A percentile compares a stretch with the other conserved stretches of the same genome.
phyloP scores from a whole-genome alignment of 2,113 vertebrate genomes.

The Collichthys lucidus region DNA sequence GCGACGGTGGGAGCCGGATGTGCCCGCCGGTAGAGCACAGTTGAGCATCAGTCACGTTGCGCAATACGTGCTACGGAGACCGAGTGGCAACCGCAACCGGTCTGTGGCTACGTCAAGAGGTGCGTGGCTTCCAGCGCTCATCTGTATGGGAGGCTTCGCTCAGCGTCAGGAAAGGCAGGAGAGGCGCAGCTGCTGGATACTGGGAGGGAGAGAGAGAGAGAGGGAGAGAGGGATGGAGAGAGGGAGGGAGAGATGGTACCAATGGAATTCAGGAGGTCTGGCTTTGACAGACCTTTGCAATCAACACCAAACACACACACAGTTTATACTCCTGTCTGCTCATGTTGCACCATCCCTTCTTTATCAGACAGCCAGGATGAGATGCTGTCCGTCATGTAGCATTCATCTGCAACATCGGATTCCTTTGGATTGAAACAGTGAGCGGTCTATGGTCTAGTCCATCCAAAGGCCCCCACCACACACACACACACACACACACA shows the following conservation, averaged over 20 bases:
- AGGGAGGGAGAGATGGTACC: slow-evolving; percentile 31
- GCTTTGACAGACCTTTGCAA: slow-evolving; percentile 68
- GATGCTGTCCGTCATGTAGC: slow-evolving; percentile 51
- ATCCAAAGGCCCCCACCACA: neutral
- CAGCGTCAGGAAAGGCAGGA: slow-evolving; percentile 79
- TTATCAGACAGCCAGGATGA: slow-evolving; percentile 49
- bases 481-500: neutral
- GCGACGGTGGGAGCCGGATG: slow-evolving; percentile 55
- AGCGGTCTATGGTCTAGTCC: slow-evolving; percentile 17
- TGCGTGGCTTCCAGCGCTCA: slow-evolving; percentile 85
- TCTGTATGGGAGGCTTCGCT: slow-evolving; percentile 83
- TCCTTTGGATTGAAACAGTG: slow-evolving; percentile 1
- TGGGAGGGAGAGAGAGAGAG: slow-evolving; percentile 43
- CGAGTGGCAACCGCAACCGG: slow-evolving; percentile 86
- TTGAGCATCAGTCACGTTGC: slow-evolving; percentile 88
- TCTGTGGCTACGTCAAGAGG: slow-evolving; percentile 82
- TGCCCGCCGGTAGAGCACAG: slow-evolving; percentile 72
- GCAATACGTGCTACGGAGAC: slow-evolving; percentile 88
- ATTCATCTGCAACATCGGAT: slow-evolving; percentile 43
- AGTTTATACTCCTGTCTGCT: slow-evolving; percentile 40
- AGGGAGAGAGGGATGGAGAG: slow-evolving; percentile 1
- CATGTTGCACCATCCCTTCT: slow-evolving; percentile 44
- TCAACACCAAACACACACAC: slow-evolving; percentile 53
- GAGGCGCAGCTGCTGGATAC: slow-evolving; percentile 77
- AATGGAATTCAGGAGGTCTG: slow-evolving; percentile 71